A percentile compares a stretch with the other conserved stretches of the same genome.
Conservation (phyloP, 2,888 invertebrate species). For the Amiota communis region DNA sequence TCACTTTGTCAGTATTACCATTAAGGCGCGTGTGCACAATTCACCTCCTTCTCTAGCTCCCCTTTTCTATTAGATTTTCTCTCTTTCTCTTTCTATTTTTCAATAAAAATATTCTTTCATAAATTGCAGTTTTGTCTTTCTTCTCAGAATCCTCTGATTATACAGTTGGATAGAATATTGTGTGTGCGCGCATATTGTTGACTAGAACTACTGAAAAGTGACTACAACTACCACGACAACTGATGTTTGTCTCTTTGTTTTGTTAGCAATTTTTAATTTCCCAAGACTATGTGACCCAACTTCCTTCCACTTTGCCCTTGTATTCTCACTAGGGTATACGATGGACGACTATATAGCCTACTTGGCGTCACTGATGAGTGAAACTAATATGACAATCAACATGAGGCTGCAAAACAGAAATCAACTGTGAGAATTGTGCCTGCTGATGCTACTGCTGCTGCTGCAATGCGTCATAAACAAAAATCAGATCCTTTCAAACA, state of each 20-base stretch:
- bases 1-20: neutral
- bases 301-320: neutral
- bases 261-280: neutral
- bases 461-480: conserved; percentile 18
- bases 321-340: no score
- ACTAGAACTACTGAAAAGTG: no score
- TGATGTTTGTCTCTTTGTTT: neutral
- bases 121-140: conserved; percentile 37
- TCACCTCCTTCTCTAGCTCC: no score
- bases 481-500: neutral
- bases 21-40: no score
- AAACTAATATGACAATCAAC: conserved; percentile 25
- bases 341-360: neutral
- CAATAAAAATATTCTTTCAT: conserved; percentile 24
- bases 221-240: no score
- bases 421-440: neutral
- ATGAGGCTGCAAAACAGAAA: conserved; percentile 7
- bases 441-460: conserved; percentile 6
- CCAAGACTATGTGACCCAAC: neutral
- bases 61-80: neutral
- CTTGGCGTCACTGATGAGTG: neutral
- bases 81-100: conserved; percentile 38
- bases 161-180: no score
- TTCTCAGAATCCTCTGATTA: conserved; percentile 16
- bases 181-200: no score